A percentile compares a stretch with the other conserved stretches of the same genome.
Evolutionary conservation across 2,888 invertebrate genomes (phyloP).

Genomic region (Callyntrura guangdongensis): DNA sequence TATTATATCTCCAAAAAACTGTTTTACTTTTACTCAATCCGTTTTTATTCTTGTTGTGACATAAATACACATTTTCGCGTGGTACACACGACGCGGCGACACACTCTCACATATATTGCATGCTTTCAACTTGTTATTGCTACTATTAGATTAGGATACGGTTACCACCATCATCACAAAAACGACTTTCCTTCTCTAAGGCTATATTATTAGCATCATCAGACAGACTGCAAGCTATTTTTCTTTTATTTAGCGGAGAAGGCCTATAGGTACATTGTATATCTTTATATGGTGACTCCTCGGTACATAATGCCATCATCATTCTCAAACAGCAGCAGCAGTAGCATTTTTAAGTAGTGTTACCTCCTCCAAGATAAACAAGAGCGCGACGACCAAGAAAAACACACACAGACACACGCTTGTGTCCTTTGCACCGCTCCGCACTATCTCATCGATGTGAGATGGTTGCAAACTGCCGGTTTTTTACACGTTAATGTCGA

Average conservation of each 20-base stretch:
- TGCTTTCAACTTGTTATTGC: conserved; percentile 60
- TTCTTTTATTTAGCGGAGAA: conserved; percentile 32
- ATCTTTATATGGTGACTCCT: not conserved
- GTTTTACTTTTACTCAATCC: conserved; percentile 33
- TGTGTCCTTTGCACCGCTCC: conserved; percentile 56
- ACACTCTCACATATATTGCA: conserved; percentile 41
- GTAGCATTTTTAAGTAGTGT: conserved; percentile 55
- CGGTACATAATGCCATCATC: conserved; percentile 14
- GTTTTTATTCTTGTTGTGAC: conserved; percentile 62
- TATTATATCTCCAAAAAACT: not conserved
- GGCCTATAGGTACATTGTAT: not conserved
- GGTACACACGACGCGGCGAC: conserved; percentile 5
- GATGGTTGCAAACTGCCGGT: not conserved
- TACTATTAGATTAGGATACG: conserved; percentile 43
- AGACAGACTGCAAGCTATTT: conserved; percentile 10
- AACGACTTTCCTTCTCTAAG: not conserved
- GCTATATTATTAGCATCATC: not conserved
- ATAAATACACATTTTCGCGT: conserved; percentile 56
- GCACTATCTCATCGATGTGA: conserved; percentile 46
- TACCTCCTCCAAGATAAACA: conserved; percentile 74
- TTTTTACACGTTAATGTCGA: conserved; percentile 17
- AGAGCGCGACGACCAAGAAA: not conserved
- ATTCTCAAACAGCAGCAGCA: conserved; percentile 19
- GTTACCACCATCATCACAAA: conserved; percentile 11
- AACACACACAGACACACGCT: not conserved